Evolutionary conservation across 1,140 invertebrate genomes (phyloP), one percentile per base, ranked within the genome.

Genomic region (Lutraria rhynchaena): DNA sequence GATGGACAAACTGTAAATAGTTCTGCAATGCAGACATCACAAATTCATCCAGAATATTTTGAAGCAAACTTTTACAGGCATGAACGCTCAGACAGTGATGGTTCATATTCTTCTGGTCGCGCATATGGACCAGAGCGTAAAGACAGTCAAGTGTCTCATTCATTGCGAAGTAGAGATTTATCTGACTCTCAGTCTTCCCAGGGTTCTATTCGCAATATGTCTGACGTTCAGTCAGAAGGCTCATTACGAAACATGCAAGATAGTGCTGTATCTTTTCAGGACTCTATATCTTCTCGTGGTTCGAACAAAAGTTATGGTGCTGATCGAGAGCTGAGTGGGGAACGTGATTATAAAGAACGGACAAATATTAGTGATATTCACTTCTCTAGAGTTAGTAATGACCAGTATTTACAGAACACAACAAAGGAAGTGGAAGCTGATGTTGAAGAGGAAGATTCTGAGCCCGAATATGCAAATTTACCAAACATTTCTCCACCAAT

Each of bases 171-270:
- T 84, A 91, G 93, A 7, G 93, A 94, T 49, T 92, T 93, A 69
- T 94, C 94, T 29, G 91, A 90, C 81, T 92, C 89, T 77, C 91
- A 91, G 83, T 92, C 92, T 33, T 93, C 92, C 22, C 92, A 93
- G 71, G 90, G 92, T 31, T 93, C 92, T 3, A 61, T 92, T 84
- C 88, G 91, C 85, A 90, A 92, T 82, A 77, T 90, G 88, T 85
- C 92, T 77, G 86, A 92, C 86, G 86, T 86, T 44, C 90, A 91
- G 73, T 90, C 90, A 17, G 87, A 89, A 49, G 89, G 90, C 17
- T 92, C 91, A n/a, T 83, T 91, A 85, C 81, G 87, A n/a, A 90
- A 86, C 83, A 83, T 86, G 67, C 85, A 87, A 70, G 89, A 89
- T 57, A 87, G 83, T 85, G 84, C 85, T 9, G 85, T 87, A 55